Percentiles rank a stretch among this genome's conserved stretches.
Evolutionary conservation across 1,140 invertebrate genomes (phyloP).

Genomic region (Drosophila willistoni): DNA sequence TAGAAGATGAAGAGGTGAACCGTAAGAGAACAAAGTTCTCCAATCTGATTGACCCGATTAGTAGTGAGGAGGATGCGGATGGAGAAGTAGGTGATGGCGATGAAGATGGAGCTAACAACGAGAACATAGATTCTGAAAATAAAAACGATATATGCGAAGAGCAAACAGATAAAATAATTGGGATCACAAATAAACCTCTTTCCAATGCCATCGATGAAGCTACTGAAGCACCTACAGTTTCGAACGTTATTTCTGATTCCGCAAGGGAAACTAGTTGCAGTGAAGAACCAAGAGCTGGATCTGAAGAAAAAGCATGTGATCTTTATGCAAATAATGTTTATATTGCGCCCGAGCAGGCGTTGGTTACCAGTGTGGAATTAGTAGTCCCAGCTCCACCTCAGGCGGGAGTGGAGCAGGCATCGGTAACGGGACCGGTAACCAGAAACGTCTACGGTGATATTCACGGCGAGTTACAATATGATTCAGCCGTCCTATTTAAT

Average conservation of each 20-base stretch:
- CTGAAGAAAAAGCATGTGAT: slow-evolving; percentile 1
- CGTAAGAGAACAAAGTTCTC: slow-evolving; percentile 39
- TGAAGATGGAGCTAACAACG: slow-evolving; percentile 15
- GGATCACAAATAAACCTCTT: background rate
- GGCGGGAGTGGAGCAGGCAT: background rate
- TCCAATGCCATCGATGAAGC: background rate
- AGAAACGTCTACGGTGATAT: slow-evolving; percentile 15
- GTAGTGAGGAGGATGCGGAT: slow-evolving; percentile 1
- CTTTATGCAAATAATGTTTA: slow-evolving; percentile 35
- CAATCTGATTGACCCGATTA: slow-evolving; percentile 14
- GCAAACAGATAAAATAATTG: background rate
- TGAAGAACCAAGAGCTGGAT: background rate
- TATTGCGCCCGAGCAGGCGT: slow-evolving; percentile 63
- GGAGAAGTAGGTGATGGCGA: slow-evolving; percentile 5
- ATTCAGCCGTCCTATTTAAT: slow-evolving; percentile 29
- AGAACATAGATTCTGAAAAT: background rate
- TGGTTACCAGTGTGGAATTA: slow-evolving; percentile 67
- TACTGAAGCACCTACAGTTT: background rate
- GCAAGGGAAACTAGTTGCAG: background rate
- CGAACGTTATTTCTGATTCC: slow-evolving; percentile 1
- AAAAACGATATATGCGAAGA: background rate
- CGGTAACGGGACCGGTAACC: background rate
- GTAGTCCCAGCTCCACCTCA: slow-evolving; percentile 40
- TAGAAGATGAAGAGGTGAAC: slow-evolving; percentile 15
- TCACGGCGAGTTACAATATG: slow-evolving; percentile 28